A percentile compares a stretch with the other conserved stretches of the same genome.
These are phyloP conservation scores for Agonopterix subpropinquella DNA, from an alignment of 2,888 invertebrate genomes.

Conservation along the genomic window DNA sequence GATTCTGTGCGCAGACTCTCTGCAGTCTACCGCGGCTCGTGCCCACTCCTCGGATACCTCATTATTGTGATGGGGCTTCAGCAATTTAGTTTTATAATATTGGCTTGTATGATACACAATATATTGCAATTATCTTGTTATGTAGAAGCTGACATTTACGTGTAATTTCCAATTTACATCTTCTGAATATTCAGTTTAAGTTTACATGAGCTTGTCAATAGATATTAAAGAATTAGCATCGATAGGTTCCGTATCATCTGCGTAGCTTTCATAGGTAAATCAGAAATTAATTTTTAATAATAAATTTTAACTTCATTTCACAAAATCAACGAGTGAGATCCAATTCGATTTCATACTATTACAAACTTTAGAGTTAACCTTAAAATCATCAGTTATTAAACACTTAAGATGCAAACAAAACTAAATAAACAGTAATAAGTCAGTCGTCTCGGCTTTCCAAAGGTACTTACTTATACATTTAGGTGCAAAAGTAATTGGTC, in stretches of 20 bases:
- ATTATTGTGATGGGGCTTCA: conserved; percentile 16
- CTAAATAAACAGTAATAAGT: too few species aligned
- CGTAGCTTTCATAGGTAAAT: too few species aligned
- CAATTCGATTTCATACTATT: too few species aligned
- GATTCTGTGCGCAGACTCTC: conserved; percentile 11
- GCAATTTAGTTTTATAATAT: conserved; percentile 14
- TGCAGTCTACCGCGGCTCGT: conserved; percentile 2
- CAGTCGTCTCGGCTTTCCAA: too few species aligned
- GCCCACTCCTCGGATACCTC: conserved; percentile 13
- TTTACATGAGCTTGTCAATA: background rate
- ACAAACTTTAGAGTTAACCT: too few species aligned
- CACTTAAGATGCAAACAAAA: too few species aligned
- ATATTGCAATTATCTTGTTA: conserved; percentile 11
- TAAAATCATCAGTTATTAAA: too few species aligned
- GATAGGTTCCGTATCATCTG: too few species aligned
- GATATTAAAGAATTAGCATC: background rate
- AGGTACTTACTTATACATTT: too few species aligned
- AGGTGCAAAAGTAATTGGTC: conserved; percentile 9
- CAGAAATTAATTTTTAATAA: too few species aligned
- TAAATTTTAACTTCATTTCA: too few species aligned
- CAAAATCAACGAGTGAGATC: too few species aligned
- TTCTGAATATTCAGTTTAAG: conserved; percentile 10
- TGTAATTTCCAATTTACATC: conserved; percentile 8
- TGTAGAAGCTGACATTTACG: conserved; percentile 9
- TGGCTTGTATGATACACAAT: conserved; percentile 6